Conservation (phyloP, 2,888 invertebrate species). For the Ceratothoa steindachneri region DNA sequence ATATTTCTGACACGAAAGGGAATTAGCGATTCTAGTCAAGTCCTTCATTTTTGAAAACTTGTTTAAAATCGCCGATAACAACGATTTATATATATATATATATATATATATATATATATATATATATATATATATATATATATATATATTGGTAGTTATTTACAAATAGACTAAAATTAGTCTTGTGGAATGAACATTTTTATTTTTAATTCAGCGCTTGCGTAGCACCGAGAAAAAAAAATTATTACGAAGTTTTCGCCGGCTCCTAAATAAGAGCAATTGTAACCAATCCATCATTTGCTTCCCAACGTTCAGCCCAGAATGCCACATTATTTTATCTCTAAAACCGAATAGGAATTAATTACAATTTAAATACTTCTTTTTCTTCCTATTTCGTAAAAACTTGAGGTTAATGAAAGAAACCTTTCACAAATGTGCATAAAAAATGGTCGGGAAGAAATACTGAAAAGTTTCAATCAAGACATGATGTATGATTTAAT, state of each 20-base stretch:
- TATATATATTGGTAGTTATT: constrained; percentile 19
- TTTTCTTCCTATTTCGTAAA: not conserved
- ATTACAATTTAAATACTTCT: not conserved
- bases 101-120: constrained; percentile 17
- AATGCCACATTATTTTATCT: not conserved
- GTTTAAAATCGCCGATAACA: constrained; percentile 3
- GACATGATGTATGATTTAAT: not conserved
- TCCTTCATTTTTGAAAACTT: not conserved
- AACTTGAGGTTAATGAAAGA: not conserved
- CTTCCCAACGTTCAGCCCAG: not conserved
- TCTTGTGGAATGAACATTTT: not conserved
- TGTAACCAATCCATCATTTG: not conserved
- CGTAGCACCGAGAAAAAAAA: not conserved
- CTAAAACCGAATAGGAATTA: no score
- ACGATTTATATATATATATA: constrained; percentile 26
- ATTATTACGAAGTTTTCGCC: not conserved
- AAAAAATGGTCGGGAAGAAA: not conserved
- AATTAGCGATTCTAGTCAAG: not conserved
- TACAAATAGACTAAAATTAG: constrained; percentile 1
- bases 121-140: constrained; percentile 16
- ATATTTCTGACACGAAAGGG: constrained; percentile 9
- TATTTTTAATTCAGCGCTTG: not conserved
- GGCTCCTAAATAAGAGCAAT: not conserved
- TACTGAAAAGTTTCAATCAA: not conserved
- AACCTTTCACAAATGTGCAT: not conserved